Evolutionary conservation across 2,888 invertebrate species (phyloP).

Genomic region (Rotaria magnacalcarata): DNA sequence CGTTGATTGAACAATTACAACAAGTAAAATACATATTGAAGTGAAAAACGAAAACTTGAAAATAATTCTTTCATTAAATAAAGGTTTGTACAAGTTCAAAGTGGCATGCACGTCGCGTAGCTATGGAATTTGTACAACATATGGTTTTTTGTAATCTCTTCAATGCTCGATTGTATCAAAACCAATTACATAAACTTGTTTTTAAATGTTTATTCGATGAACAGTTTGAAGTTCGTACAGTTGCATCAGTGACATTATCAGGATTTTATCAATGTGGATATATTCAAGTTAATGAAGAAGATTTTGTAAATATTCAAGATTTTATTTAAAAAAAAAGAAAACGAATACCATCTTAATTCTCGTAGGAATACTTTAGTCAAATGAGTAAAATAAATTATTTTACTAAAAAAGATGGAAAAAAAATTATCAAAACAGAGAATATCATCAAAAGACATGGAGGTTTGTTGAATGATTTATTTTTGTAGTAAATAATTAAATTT

Average conservation of each 20-base stretch:
- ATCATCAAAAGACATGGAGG: neutral
- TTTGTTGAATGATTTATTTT: too few species aligned
- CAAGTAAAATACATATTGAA: neutral
- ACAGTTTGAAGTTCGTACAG: neutral
- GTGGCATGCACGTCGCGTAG: neutral
- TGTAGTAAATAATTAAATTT: neutral
- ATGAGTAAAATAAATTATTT: conserved; percentile 26
- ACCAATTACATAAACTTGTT: neutral
- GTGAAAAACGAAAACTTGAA: too few species aligned
- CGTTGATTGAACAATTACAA: neutral
- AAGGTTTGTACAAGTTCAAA: neutral
- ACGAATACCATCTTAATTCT: neutral
- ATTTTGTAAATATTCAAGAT: neutral
- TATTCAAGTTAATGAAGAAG: neutral
- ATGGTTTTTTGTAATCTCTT: neutral
- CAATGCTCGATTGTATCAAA: neutral
- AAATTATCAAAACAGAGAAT: neutral
- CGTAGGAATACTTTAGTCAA: neutral
- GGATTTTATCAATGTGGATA: conserved; percentile 19
- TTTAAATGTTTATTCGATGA: conserved; percentile 15
- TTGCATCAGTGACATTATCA: neutral
- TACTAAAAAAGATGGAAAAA: neutral
- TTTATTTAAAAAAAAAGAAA: too few species aligned
- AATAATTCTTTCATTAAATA: neutral
- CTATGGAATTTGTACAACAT: conserved; percentile 4